Evolutionary conservation across 2,797 vertebrate genomes (phyloP).

Genomic region (Peromyscus attwateri): DNA sequence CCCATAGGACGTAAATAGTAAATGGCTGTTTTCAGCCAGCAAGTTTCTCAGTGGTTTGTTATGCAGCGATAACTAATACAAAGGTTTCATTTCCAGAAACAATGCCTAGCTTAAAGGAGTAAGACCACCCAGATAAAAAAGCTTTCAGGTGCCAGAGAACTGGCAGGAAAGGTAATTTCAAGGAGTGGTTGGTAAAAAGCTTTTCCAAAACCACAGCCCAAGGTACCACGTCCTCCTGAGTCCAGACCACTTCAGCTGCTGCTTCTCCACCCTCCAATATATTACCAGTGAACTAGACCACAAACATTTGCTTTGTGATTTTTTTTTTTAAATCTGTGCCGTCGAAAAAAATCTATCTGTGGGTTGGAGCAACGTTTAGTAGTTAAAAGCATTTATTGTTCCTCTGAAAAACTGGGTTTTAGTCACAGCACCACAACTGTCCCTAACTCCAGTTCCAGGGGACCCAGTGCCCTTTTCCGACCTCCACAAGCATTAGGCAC

Average conservation of each 20-base stretch:
- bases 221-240: not conserved
- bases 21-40: not conserved
- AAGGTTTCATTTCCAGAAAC: not conserved
- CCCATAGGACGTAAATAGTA: not conserved
- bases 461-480: not conserved
- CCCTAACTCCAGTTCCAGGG: not conserved
- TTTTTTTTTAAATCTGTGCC: not conserved
- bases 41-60: not conserved
- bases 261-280: not conserved
- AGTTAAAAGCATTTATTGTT: not conserved
- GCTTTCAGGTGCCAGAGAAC: not conserved
- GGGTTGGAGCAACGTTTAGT: not conserved
- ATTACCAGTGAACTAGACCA: not conserved
- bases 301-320: not conserved
- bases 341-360: not conserved
- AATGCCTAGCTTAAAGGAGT: slow-evolving; percentile 5
- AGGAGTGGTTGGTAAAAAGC: not conserved
- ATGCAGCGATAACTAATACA: not conserved
- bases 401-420: not conserved
- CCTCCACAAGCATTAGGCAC: not conserved
- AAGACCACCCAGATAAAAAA: slow-evolving; percentile 17
- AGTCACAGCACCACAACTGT: not conserved
- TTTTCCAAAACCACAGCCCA: not conserved
- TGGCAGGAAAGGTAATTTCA: not conserved
- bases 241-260: not conserved